Evolutionary conservation across 2,888 invertebrate species (phyloP).

Genomic region (Capitulum mitella): DNA sequence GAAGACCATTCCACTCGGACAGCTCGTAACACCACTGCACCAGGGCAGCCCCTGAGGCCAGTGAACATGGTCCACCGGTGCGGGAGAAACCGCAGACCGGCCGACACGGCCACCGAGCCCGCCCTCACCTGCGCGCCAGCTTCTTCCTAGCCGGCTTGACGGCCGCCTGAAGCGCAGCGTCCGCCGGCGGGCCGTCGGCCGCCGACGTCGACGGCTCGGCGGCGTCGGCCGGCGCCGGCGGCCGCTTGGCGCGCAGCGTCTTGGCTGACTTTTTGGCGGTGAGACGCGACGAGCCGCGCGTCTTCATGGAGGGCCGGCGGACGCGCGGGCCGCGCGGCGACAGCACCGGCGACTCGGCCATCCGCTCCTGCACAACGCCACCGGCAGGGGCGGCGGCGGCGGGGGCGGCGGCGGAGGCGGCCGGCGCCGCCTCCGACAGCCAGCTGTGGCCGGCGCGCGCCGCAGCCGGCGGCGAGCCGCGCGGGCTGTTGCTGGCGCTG

Average conservation of each 20-base stretch:
- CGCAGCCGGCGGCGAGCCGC: background rate
- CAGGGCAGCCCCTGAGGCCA: no score
- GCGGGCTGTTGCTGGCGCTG: slow-evolving; percentile 8
- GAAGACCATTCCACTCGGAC: no score
- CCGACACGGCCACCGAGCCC: no score
- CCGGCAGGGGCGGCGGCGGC: background rate
- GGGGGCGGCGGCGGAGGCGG: background rate
- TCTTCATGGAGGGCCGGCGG: background rate
- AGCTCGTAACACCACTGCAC: no score
- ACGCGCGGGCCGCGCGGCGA: background rate
- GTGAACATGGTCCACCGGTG: background rate
- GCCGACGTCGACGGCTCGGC: background rate
- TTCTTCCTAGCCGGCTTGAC: background rate
- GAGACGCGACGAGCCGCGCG: background rate
- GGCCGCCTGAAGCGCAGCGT: no score
- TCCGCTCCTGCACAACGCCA: background rate
- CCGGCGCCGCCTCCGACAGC: background rate
- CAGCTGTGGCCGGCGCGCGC: background rate
- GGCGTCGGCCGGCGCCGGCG: background rate
- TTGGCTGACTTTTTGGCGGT: slow-evolving; percentile 9
- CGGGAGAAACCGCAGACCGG: no score
- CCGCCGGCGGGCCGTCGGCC: background rate
- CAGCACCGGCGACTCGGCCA: background rate
- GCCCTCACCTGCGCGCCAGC: background rate
- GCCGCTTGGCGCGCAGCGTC: background rate